A percentile compares a stretch with the other conserved stretches of the same genome.
Evolutionary conservation across 2,113 vertebrate genomes (phyloP).

Genomic region (Alligator sinensis): DNA sequence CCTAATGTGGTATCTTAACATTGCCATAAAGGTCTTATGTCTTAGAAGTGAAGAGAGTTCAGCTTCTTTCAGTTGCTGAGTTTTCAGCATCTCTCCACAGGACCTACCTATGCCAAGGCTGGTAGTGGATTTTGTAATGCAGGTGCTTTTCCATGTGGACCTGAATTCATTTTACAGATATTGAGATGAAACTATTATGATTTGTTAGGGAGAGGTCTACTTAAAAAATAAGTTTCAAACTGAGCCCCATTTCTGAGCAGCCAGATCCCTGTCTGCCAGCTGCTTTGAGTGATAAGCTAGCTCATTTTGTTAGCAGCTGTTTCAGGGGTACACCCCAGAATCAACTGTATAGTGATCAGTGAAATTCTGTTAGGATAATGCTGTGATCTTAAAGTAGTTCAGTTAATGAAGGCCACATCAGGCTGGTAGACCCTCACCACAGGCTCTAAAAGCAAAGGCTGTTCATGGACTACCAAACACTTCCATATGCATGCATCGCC

Average conservation of each 20-base stretch:
- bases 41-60: too few species aligned
- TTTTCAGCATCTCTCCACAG: neutral
- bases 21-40: too few species aligned
- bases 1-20: too few species aligned
- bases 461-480: neutral
- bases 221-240: neutral
- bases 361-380: neutral
- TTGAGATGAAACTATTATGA: neutral
- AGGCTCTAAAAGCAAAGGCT: neutral
- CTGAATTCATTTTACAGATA: neutral
- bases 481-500: neutral
- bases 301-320: constrained; percentile 21
- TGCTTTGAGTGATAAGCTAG: neutral
- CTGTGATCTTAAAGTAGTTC: constrained; percentile 7
- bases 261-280: neutral
- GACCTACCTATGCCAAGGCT: neutral
- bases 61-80: too few species aligned
- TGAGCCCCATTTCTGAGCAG: neutral
- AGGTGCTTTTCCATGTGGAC: neutral
- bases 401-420: neutral
- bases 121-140: neutral
- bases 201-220: neutral
- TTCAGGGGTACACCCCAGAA: constrained; percentile 1
- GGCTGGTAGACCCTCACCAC: neutral
- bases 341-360: constrained; percentile 15